Evolutionary conservation across 1,140 invertebrate genomes (phyloP).

Genomic region (Thrips palmi): DNA sequence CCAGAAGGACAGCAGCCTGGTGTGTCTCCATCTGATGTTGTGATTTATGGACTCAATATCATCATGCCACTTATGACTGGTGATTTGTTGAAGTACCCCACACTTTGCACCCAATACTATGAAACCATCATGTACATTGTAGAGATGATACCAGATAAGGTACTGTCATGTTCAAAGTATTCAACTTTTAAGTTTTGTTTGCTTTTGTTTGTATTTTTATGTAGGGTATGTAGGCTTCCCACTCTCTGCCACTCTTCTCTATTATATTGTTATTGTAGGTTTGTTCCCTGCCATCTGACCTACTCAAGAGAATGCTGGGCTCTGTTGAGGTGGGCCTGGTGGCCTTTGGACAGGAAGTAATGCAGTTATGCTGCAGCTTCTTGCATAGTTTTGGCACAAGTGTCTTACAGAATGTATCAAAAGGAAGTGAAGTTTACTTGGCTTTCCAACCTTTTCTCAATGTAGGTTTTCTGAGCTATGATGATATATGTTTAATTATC

Average conservation of each 20-base stretch:
- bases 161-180: background rate
- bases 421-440: constrained; percentile 27
- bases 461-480: constrained; percentile 24
- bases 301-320: constrained; percentile 37
- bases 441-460: constrained; percentile 45
- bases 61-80: constrained; percentile 56
- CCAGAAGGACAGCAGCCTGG: constrained; percentile 21
- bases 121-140: background rate
- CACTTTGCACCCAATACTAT: constrained; percentile 42
- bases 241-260: too few relatives aligned
- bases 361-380: constrained; percentile 44
- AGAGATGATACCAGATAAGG: background rate
- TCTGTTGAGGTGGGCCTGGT: constrained; percentile 49
- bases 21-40: constrained; percentile 40
- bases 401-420: constrained; percentile 20
- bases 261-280: too few relatives aligned
- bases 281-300: constrained; percentile 28
- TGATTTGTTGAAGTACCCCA: constrained; percentile 51
- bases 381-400: constrained; percentile 31
- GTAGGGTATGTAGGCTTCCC: too few relatives aligned
- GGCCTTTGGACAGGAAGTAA: constrained; percentile 42
- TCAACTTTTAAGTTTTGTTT: constrained; percentile 1
- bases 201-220: constrained; percentile 24
- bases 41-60: constrained; percentile 47
- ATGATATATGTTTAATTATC: background rate